These are phyloP conservation scores for Sternotherus odoratus DNA, from an alignment of 2,797 vertebrate genomes.

Conservation along the genomic window DNA sequence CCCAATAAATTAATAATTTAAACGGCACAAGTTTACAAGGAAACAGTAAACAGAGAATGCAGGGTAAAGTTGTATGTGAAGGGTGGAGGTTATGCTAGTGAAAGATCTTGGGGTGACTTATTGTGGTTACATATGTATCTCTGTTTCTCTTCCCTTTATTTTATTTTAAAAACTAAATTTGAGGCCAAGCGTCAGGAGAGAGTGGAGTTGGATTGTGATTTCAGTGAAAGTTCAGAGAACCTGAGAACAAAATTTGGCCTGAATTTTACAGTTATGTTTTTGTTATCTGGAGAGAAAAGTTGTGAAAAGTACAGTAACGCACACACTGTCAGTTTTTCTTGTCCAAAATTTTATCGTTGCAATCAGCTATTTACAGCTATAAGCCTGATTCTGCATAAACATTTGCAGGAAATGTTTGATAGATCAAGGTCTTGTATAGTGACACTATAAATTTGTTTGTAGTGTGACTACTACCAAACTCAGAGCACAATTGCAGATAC, in stretches of 20 bases:
- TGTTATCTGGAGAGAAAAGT: background rate
- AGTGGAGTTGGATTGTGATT: background rate
- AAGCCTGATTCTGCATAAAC: accelerated
- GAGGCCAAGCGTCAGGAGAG: no score
- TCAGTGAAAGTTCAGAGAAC: accelerated
- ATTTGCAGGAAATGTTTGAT: background rate
- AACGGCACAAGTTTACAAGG: background rate
- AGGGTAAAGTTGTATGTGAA: accelerated
- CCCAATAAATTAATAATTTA: background rate
- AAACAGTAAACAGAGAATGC: accelerated
- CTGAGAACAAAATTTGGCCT: no score
- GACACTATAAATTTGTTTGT: background rate
- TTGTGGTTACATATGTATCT: accelerated
- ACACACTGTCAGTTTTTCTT: background rate
- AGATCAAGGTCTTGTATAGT: background rate
- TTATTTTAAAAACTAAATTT: no score
- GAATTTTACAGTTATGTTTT: background rate
- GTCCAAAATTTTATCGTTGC: accelerated
- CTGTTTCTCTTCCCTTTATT: no score
- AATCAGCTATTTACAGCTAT: background rate
- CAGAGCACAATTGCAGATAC: background rate
- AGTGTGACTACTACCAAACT: accelerated
- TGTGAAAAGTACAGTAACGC: no score
- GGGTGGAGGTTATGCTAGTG: background rate
- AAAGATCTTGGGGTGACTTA: background rate